phyloP scores from a whole-genome alignment of 2,888 invertebrate species.

The Acronicta leporina region DNA sequence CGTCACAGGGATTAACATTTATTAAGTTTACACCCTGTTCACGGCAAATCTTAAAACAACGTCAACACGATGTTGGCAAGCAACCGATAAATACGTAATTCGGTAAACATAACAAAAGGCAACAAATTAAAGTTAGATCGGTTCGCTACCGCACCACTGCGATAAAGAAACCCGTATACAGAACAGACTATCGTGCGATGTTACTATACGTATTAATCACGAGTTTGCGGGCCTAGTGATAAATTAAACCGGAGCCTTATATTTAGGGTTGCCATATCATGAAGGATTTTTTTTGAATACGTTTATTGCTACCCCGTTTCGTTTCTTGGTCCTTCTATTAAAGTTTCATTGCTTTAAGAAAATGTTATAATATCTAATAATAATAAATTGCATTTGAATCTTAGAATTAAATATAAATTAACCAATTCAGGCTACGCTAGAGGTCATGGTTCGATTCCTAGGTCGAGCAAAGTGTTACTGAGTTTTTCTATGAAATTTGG shows the following conservation, averaged over 20 bases:
- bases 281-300: conserved; percentile 2
- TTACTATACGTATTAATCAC: conserved; percentile 69
- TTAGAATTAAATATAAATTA: no score
- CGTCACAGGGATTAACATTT: no score
- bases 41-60: not conserved
- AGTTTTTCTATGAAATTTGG: no score
- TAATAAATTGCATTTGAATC: no score
- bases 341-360: no score
- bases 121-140: conserved; percentile 51
- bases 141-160: conserved; percentile 40
- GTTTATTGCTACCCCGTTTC: no score
- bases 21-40: not conserved
- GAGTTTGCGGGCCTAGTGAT: conserved; percentile 67
- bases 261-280: conserved; percentile 46
- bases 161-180: conserved; percentile 59
- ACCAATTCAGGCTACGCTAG: no score
- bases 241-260: conserved; percentile 65
- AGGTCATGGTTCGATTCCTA: no score
- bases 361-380: no score
- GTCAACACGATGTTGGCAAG: no score
- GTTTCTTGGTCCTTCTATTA: no score
- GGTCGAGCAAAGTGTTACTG: no score
- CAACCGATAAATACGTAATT: conserved; percentile 10
- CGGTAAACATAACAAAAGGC: conserved; percentile 6
- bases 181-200: conserved; percentile 63